Base-by-base conservation (phyloP, 2,797 vertebrate species). In the Poecilia picta region DNA sequence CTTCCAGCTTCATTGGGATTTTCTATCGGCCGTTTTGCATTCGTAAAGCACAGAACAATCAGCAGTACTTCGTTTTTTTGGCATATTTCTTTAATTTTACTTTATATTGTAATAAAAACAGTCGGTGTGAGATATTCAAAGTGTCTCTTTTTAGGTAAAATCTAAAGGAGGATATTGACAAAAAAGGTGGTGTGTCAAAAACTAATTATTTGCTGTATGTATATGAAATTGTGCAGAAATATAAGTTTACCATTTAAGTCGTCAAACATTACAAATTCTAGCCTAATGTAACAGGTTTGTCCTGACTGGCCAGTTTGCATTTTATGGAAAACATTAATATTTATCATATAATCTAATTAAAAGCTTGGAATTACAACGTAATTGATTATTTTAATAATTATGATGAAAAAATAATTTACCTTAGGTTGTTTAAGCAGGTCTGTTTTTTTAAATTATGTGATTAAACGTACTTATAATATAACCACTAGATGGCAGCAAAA, bases 401-500 rank as follows among this genome's bases (percentile, higher is more conserved):
- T 62, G 28, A 33, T 62, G 20, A 62, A 33, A 62, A 33, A 15
- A 7, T 0, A 0, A 16, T 62, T 62, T 62, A 62, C 6, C 15
- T 62, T 16, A 33, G 2, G 10, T 16, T 7, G 28, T 31, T 62
- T 16, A 62, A 15, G 28, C n/a, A 31, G 53, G 1, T 31, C 28
- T 59, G 12, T 62, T 57, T 15, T 47, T 15, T 47, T 15, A 4
- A 47, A 16, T 5, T 47, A 18, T 15, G 15, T 6, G 4, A 47
- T 71, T 74, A 55, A 59, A 23, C 2, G 10, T 23, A 39, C 41
- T 74, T 57, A 36, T 2, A 2, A 2, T 82, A 2, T 72, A 13
- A 20, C 16, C 94, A 84, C 76, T 46, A 93, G 94, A 51, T 81
- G 89, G 87, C 81, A 85, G 62, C 88, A 92, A 46, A 87, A 49